Percentiles rank a stretch among this genome's conserved stretches.
phyloP scores from a whole-genome alignment of 2,797 vertebrate genomes.

The Kryptolebias ocellatus region DNA sequence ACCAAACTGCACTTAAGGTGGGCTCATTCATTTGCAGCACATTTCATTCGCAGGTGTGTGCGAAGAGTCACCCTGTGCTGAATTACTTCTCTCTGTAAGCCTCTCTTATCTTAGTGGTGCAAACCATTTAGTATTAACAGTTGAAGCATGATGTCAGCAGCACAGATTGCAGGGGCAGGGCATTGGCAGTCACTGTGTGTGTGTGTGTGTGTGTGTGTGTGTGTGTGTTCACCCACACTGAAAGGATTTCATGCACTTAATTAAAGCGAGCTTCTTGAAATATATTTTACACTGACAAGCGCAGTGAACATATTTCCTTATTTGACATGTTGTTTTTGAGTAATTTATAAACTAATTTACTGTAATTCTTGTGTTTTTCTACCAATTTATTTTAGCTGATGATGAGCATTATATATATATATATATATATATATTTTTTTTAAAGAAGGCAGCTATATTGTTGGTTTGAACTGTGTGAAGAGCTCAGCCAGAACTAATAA shows the following conservation, averaged over 20 bases:
- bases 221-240: constrained; percentile 2
- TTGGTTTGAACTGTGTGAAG: neutral
- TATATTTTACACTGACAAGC: constrained; percentile 1
- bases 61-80: neutral
- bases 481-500: too few relatives aligned
- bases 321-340: neutral
- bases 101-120: neutral
- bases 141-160: constrained; percentile 9
- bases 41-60: neutral
- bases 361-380: neutral
- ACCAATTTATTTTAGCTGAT: too few relatives aligned
- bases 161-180: constrained; percentile 4
- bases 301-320: neutral
- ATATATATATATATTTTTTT: too few relatives aligned
- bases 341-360: neutral
- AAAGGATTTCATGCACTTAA: constrained; percentile 11
- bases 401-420: too few relatives aligned
- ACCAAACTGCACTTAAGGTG: neutral
- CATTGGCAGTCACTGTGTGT: neutral
- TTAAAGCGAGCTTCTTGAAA: constrained; percentile 1
- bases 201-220: too few relatives aligned
- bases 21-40: neutral
- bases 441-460: neutral
- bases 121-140: constrained; percentile 4
- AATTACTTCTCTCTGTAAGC: neutral